Evolutionary conservation across 53 echinoderm and acorn worm genomes (phyloP).

Genomic region (Astropecten irregularis): DNA sequence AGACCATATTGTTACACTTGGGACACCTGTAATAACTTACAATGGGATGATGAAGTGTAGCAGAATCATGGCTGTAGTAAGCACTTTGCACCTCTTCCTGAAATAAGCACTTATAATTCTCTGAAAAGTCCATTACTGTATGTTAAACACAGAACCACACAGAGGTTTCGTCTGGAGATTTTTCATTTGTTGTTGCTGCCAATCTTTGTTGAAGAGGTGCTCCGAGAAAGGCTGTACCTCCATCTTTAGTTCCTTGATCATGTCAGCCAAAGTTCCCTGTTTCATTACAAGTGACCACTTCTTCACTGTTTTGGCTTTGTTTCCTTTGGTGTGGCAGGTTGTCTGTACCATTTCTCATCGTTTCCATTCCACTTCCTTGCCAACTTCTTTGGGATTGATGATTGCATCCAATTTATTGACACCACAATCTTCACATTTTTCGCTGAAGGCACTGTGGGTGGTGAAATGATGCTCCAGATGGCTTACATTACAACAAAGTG

Average conservation of each 20-base stretch:
- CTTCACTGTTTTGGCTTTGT: slow-evolving; percentile 32
- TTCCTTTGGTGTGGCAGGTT: not conserved
- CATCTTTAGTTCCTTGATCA: slow-evolving; percentile 20
- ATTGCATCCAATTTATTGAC: too few species aligned
- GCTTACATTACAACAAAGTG: too few species aligned
- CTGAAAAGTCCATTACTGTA: slow-evolving; percentile 59
- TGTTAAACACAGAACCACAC: too few species aligned
- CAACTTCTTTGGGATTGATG: too few species aligned
- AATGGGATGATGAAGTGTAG: slow-evolving; percentile 69
- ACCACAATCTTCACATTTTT: too few species aligned
- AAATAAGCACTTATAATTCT: slow-evolving; percentile 63
- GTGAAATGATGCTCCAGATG: too few species aligned
- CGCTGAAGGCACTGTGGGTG: too few species aligned
- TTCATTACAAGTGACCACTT: slow-evolving; percentile 11
- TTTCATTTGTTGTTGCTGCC: slow-evolving; percentile 43
- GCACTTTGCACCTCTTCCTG: slow-evolving; percentile 67
- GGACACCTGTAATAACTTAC: slow-evolving; percentile 58
- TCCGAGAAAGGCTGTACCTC: slow-evolving; percentile 31
- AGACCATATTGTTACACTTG: slow-evolving; percentile 13
- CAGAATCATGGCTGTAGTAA: slow-evolving; percentile 62
- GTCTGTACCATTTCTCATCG: slow-evolving; percentile 14
- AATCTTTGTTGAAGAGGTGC: slow-evolving; percentile 59
- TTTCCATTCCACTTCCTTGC: slow-evolving; percentile 31
- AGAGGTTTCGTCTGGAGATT: too few species aligned
- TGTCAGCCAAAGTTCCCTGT: slow-evolving; percentile 5